A percentile compares a stretch with the other conserved stretches of the same genome.
These are phyloP conservation scores for Propsilocerus akamusi DNA, from an alignment of 1,140 invertebrate genomes.

Conservation along the genomic window DNA sequence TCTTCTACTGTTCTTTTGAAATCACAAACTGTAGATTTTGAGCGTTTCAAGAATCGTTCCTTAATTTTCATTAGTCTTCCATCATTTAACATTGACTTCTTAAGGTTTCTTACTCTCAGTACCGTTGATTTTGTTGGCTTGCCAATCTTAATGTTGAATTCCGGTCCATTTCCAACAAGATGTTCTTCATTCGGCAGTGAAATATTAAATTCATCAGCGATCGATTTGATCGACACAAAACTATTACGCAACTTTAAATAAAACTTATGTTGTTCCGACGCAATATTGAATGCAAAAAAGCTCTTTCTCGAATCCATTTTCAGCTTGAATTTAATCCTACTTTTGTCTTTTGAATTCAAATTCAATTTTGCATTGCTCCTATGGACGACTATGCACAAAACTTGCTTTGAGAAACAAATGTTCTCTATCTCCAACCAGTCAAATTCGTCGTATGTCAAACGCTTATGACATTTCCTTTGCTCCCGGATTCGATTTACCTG, in stretches of 20 bases:
- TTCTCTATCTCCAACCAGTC: slow-evolving; percentile 54
- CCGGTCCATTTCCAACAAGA: neutral
- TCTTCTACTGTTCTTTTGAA: neutral
- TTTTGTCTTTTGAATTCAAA: slow-evolving; percentile 24
- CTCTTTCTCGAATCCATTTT: slow-evolving; percentile 56
- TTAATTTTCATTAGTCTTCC: slow-evolving; percentile 6
- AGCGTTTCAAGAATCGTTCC: slow-evolving; percentile 4
- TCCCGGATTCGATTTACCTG: neutral
- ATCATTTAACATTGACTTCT: slow-evolving; percentile 7
- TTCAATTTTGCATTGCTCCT: no score
- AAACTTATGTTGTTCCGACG: slow-evolving; percentile 54
- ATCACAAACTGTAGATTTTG: slow-evolving; percentile 4
- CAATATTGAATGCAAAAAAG: slow-evolving; percentile 52
- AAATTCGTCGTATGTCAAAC: slow-evolving; percentile 17
- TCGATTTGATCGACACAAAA: slow-evolving; percentile 42
- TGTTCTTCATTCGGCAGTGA: slow-evolving; percentile 18
- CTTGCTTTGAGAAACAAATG: slow-evolving; percentile 51
- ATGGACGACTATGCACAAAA: slow-evolving; percentile 40
- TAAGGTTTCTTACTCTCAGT: slow-evolving; percentile 6
- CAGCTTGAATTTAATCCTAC: slow-evolving; percentile 48
- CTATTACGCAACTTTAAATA: slow-evolving; percentile 50
- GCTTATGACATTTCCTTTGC: neutral
- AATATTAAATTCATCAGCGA: slow-evolving; percentile 39
- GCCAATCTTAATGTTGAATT: slow-evolving; percentile 4
- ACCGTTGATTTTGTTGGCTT: neutral